Percentiles rank a stretch among this genome's conserved stretches.
Conservation (phyloP, 2,888 invertebrate species). For the Agapostemon virescens region DNA sequence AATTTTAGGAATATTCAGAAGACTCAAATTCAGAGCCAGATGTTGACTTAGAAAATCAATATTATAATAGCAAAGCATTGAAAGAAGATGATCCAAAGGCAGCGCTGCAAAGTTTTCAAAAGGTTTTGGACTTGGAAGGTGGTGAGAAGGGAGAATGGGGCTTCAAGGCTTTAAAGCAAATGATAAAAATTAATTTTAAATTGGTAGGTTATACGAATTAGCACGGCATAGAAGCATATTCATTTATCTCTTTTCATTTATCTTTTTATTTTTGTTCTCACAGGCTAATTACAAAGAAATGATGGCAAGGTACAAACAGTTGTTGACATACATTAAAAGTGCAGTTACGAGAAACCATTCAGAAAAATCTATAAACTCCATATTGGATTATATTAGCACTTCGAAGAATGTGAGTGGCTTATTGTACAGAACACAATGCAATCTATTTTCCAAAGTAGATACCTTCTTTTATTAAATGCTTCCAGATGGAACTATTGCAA, state of each 20-base stretch:
- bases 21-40: constrained; percentile 99
- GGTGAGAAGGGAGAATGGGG: constrained; percentile 99
- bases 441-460: not conserved
- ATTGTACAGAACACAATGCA: constrained; percentile 1
- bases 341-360: constrained; percentile 99
- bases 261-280: constrained; percentile 69
- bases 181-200: constrained; percentile 99
- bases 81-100: constrained; percentile 97
- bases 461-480: constrained; percentile 35
- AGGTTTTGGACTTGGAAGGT: constrained; percentile 97
- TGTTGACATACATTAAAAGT: constrained; percentile 98
- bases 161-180: constrained; percentile 99
- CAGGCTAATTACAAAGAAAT: constrained; percentile 96
- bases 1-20: constrained; percentile 95
- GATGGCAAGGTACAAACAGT: constrained; percentile 97
- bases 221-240: not conserved
- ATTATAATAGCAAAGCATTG: constrained; percentile 98
- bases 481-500: constrained; percentile 97
- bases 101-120: constrained; percentile 95
- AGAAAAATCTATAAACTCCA: constrained; percentile 99
- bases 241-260: too few species aligned
- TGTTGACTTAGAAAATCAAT: constrained; percentile 99
- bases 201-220: constrained; percentile 84
- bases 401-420: constrained; percentile 93
- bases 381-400: constrained; percentile 99